Base-by-base conservation (phyloP, 92 coral and sea anemone species). In the Virgularia gustaviana region DNA sequence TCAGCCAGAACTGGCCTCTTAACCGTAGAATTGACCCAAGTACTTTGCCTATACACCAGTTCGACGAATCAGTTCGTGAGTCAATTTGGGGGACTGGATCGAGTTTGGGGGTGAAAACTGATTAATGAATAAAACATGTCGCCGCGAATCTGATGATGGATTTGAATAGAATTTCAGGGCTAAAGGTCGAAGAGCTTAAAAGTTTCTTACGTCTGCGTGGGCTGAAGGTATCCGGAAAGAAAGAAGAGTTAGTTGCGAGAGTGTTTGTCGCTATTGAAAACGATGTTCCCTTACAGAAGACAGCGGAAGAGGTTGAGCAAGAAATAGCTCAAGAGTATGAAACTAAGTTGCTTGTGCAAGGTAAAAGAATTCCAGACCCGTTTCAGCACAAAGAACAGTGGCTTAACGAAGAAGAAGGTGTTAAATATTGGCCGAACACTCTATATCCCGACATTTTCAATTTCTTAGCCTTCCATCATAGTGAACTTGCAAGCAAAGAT, bases 211-310 rank as follows among this genome's bases (percentile, higher is more conserved):
- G 42, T 75, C 55, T 62, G 19, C 63, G 63, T 73, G 79, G 79
- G 13, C 65, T 63, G 55, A 63, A 68, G 55, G 73, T 63, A 42
- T 38, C 61, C 54, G 80, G 80, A 30, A 75, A 60, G 54, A 75
- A 75, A 75, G 68, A 75, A 29, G 80, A 75, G 59, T 68, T 75
- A 55, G 80, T 75, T 34, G 73, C 80, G 68, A 75, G 73, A 75
- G 73, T 75, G 68, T 75, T 75, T 71, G 65, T 63, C 34, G 80
- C 80, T 6, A 32, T 75, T 60, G 80, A 75, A 62, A 75, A 75
- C 65, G 44, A 61, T 61, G 73, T 63, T 36, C 80, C 80, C 54
- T 32, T 42, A 57, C 71, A 60, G 6, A 75, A 62, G 68, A 61
- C 80, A 45, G 80, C 80, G 19, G 80, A 76, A 47, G 73, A 63